Evolutionary conservation across 2,113 vertebrate species (phyloP).

Genomic region (Oceanodroma tethys): DNA sequence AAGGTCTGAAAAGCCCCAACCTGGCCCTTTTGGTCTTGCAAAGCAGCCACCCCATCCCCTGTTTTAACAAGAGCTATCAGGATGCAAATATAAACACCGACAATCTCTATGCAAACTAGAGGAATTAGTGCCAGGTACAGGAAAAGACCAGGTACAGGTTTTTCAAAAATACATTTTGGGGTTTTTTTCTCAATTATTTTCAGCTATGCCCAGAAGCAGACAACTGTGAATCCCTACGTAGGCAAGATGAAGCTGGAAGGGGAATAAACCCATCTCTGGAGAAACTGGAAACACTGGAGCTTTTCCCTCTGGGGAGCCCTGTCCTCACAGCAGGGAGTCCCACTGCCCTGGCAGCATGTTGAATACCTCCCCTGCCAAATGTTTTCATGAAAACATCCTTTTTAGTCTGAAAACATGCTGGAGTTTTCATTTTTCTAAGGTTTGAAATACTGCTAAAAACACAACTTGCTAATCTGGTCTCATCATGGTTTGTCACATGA

Average conservation of each 20-base stretch:
- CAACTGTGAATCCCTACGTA: fast-evolving
- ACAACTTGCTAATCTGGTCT: not conserved
- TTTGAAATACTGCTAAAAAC: not conserved
- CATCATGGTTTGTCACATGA: fast-evolving
- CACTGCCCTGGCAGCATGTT: not conserved
- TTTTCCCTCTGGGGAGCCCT: not conserved
- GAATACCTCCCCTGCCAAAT: not conserved
- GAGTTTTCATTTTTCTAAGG: not conserved
- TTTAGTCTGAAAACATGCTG: not conserved
- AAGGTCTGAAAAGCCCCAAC: not conserved
- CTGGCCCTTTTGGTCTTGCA: not conserved
- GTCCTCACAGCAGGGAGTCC: fast-evolving
- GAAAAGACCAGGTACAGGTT: not conserved
- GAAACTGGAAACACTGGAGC: not conserved
- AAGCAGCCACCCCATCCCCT: not conserved
- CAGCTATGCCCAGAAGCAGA: not conserved
- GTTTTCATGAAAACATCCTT: not conserved
- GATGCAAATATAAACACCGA: not conserved
- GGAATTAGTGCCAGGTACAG: not conserved
- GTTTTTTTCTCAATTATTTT: not conserved
- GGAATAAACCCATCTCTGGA: not conserved
- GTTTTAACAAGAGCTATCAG: not conserved
- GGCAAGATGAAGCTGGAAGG: not conserved
- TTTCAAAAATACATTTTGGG: not conserved
- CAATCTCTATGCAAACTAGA: too few relatives aligned